Evolutionary conservation across 2,113 vertebrate genomes (phyloP), one percentile per base, ranked within the genome.

Genomic region (Phalacrocorax carbo): DNA sequence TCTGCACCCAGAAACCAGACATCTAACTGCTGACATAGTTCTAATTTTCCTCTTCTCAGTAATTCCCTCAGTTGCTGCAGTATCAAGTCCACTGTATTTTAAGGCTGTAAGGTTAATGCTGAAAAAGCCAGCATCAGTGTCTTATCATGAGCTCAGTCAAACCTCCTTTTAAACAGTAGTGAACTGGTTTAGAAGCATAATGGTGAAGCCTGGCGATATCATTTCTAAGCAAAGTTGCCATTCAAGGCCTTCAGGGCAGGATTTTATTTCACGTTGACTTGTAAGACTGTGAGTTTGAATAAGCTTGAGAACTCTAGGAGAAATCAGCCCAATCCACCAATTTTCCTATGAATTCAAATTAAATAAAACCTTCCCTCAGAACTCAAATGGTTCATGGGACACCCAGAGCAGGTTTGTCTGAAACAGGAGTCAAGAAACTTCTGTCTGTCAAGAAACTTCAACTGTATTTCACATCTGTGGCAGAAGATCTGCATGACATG

Each of bases 51-150:
- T 87, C 78, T 90, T 94, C 93, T 80, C 52, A 66, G 70, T 82
- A 89, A 94, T 93, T 97, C 83, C 81, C 62, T 71, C 83, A 38
- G 81, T 69, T 86, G 70, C 77, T 95, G 81, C 81, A 84, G 72
- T 78, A 94, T 66, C 73, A 84, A 87, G 91, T 61, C 83, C 54
- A 30, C 65, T 51, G 57, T 38, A 95, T 78, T 86, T 94, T 66
- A 89, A 89, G 83, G 86, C 81, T 95, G 77, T 52, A 89, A 94
- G 81, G 94, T 91, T 90, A 97, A 94, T 66, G 73, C 58, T 80
- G 70, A 93, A 93, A 96, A 93, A 90, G 54, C 20, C 84, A 89
- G 84, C 89, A 94, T 42, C 62, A 29, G 32, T 92, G 73, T 80
- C 94, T 90, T 88, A 90, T 32, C 93, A 57, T 3, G 7, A 91